These are phyloP conservation scores for Lepus oiostolus DNA, from an alignment of 2,797 vertebrate species.

Conservation along the genomic window DNA sequence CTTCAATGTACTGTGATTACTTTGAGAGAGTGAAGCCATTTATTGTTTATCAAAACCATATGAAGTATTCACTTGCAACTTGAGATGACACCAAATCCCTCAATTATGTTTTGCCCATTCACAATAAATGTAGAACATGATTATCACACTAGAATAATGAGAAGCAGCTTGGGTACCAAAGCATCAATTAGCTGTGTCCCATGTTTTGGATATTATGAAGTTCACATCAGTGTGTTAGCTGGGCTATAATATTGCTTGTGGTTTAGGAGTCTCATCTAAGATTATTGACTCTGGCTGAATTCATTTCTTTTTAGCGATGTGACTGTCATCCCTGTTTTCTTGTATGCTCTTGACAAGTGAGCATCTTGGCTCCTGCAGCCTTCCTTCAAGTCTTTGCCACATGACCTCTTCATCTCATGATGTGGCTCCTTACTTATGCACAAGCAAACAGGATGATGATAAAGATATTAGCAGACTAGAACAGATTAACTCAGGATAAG, in stretches of 20 bases:
- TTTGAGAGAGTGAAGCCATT: neutral
- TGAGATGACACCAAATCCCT: neutral
- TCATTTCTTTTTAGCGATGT: neutral
- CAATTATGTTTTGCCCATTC: neutral
- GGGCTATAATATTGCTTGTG: neutral
- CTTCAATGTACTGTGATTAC: neutral
- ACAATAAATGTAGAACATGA: neutral
- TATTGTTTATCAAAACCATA: neutral
- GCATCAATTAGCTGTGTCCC: neutral
- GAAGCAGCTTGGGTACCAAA: neutral
- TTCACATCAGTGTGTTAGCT: neutral
- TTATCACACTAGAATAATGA: neutral
- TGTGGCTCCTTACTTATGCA: neutral
- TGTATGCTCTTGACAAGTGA: fast-evolving
- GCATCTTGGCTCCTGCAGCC: neutral
- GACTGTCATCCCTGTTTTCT: neutral
- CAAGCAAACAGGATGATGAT: neutral
- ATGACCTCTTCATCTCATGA: fast-evolving
- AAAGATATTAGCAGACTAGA: neutral
- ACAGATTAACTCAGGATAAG: neutral
- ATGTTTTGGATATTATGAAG: neutral
- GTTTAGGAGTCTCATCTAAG: neutral
- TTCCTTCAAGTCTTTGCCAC: neutral
- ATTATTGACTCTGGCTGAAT: too few relatives aligned
- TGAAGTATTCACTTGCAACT: neutral